Evolutionary conservation across 1,140 invertebrate genomes (phyloP).

Genomic region (Drosophila teissieri): DNA sequence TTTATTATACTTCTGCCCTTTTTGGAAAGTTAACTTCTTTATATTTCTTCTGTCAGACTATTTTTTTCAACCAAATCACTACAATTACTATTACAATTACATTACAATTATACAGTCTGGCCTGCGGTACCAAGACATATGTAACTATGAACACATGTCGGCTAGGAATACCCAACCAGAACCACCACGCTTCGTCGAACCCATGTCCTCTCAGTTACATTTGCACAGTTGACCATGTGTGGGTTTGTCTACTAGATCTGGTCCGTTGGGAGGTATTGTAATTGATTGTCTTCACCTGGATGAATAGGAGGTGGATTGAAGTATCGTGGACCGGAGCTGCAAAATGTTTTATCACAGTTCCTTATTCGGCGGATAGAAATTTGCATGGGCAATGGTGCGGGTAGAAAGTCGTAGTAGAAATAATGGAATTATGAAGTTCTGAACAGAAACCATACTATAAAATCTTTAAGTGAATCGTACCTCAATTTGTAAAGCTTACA

Average conservation of each 20-base stretch:
- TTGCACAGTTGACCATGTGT: slow-evolving; percentile 21
- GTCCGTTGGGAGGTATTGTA: slow-evolving; percentile 55
- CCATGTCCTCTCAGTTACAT: slow-evolving; percentile 9
- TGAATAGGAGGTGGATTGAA: slow-evolving; percentile 34
- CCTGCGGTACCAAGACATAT: slow-evolving; percentile 24
- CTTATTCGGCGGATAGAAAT: slow-evolving; percentile 30
- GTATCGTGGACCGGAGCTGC: slow-evolving; percentile 19
- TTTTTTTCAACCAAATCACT: no score
- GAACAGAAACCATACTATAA: no score
- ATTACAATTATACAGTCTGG: slow-evolving; percentile 14
- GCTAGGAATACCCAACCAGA: slow-evolving; percentile 8
- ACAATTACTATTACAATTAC: not conserved
- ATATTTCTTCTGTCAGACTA: no score
- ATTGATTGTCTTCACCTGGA: slow-evolving; percentile 64
- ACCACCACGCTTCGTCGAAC: slow-evolving; percentile 17
- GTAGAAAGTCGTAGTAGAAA: not conserved
- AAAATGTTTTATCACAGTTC: slow-evolving; percentile 41
- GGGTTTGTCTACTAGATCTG: slow-evolving; percentile 18
- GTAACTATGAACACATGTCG: not conserved
- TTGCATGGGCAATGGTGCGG: slow-evolving; percentile 42
- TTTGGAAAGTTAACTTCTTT: not conserved
- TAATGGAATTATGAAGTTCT: slow-evolving; percentile 4
- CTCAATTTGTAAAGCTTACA: no score
- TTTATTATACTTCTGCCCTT: not conserved
- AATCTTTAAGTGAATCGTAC: no score